A percentile compares a stretch with the other conserved stretches of the same genome.
These are phyloP conservation scores for Marmota flaviventris DNA, from an alignment of 2,113 vertebrate species.

Conservation along the genomic window DNA sequence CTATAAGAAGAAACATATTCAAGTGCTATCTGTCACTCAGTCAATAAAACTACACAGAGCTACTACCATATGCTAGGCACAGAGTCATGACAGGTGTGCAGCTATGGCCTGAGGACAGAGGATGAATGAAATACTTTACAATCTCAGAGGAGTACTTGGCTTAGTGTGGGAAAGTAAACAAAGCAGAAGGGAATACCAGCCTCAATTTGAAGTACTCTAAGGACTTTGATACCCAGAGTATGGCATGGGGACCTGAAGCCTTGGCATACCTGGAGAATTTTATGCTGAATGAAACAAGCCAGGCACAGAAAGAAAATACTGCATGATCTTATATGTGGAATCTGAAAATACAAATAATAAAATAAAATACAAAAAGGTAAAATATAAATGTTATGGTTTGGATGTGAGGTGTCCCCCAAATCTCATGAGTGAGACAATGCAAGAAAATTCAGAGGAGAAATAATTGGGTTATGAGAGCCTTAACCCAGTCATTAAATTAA, in stretches of 20 bases:
- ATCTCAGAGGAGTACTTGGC: neutral
- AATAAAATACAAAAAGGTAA: too few species aligned
- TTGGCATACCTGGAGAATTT: neutral
- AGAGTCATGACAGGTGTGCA: neutral
- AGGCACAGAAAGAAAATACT: neutral
- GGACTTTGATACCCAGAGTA: neutral
- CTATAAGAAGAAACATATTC: neutral
- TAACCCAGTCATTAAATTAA: too few species aligned
- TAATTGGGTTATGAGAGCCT: too few species aligned
- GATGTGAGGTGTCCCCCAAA: too few species aligned
- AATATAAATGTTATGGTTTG: too few species aligned
- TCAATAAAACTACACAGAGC: neutral
- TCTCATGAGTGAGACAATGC: too few species aligned
- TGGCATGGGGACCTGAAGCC: neutral
- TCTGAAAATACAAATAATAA: neutral
- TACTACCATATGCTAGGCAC: neutral
- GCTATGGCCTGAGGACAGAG: neutral
- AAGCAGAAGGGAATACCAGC: neutral
- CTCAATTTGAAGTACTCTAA: neutral
- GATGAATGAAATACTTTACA: neutral
- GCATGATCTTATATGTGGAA: neutral
- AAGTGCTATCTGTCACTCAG: neutral
- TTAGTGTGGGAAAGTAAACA: neutral
- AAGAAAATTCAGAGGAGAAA: too few species aligned
- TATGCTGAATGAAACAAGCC: neutral